phyloP scores from a whole-genome alignment of 1,140 invertebrate genomes.

The Eriocheir sinensis region DNA sequence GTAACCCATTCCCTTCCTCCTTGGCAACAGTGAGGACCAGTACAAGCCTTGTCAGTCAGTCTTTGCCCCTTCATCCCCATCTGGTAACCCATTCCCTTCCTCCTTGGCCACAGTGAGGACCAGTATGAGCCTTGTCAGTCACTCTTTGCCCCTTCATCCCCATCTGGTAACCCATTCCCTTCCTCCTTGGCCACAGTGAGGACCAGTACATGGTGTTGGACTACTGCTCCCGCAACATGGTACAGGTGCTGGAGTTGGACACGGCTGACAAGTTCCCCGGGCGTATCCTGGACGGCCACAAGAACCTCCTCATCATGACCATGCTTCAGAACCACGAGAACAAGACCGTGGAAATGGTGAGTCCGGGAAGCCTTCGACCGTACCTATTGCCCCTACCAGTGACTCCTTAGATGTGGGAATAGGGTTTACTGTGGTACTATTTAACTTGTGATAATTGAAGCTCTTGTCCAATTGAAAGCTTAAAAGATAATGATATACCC shows the following conservation, averaged over 20 bases:
- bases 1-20: too few relatives aligned
- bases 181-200: conserved; percentile 85
- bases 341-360: conserved; percentile 89
- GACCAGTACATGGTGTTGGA: conserved; percentile 90
- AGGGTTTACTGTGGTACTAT: too few relatives aligned
- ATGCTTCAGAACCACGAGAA: conserved; percentile 91
- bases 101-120: conserved; percentile 86
- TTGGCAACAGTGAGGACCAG: too few relatives aligned
- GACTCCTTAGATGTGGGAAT: too few relatives aligned
- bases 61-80: too few relatives aligned
- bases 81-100: neutral
- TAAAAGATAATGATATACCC: too few relatives aligned
- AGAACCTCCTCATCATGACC: conserved; percentile 89
- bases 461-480: too few relatives aligned
- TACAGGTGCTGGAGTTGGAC: conserved; percentile 86
- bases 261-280: conserved; percentile 86
- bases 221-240: conserved; percentile 90
- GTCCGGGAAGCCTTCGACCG: conserved; percentile 60
- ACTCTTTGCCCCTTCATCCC: too few relatives aligned
- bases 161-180: neutral
- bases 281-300: conserved; percentile 91
- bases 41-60: too few relatives aligned
- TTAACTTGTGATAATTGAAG: too few relatives aligned
- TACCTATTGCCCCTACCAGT: too few relatives aligned
- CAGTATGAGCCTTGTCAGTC: too few relatives aligned